Conservation (phyloP, 2,888 invertebrate species). For the Drosophila falleni region DNA sequence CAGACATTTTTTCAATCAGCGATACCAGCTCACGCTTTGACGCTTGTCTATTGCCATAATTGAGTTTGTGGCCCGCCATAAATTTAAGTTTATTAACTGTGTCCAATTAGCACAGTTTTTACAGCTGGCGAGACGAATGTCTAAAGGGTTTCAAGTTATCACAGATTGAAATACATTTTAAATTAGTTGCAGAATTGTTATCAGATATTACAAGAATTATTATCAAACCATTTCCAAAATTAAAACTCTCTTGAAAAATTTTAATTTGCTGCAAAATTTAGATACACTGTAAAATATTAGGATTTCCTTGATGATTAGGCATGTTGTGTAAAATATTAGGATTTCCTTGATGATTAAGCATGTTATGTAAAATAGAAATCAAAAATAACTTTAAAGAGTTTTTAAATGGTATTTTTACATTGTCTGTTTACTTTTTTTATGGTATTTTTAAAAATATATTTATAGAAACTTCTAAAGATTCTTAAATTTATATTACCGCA, state of each 20-base stretch:
- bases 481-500: not conserved
- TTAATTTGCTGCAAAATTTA: no score
- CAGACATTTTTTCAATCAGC: slow-evolving; percentile 36
- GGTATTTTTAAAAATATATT: not conserved
- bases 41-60: slow-evolving; percentile 15
- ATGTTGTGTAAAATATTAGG: no score
- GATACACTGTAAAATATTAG: no score
- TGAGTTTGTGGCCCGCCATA: slow-evolving; percentile 22
- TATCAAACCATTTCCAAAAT: not conserved
- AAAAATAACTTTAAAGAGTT: no score
- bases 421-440: no score
- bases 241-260: no score
- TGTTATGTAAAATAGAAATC: no score
- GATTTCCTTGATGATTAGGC: no score
- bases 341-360: no score
- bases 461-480: not conserved
- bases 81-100: slow-evolving; percentile 34
- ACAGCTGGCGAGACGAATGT: slow-evolving; percentile 15
- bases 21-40: slow-evolving; percentile 24
- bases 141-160: slow-evolving; percentile 6
- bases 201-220: slow-evolving; percentile 13
- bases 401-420: no score
- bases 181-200: slow-evolving; percentile 5
- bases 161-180: slow-evolving; percentile 13
- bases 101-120: slow-evolving; percentile 55